Conservation (phyloP, 2,113 vertebrate genomes). For the Rhinopomastus cyanomelas region DNA sequence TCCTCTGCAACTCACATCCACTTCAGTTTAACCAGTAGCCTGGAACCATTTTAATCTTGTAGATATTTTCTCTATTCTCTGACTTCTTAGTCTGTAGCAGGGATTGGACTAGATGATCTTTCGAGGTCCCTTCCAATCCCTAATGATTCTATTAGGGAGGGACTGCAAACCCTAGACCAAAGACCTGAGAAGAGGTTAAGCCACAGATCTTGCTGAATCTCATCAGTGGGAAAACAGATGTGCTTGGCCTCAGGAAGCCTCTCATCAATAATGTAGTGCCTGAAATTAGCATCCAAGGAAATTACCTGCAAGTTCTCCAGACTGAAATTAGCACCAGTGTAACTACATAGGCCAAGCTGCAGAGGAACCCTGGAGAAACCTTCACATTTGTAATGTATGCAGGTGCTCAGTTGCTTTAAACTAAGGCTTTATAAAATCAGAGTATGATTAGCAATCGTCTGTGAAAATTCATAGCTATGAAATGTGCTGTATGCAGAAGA, state of each 20-base stretch:
- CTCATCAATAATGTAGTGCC: neutral
- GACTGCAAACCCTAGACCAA: neutral
- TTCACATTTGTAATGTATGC: neutral
- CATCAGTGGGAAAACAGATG: neutral
- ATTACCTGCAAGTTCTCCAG: neutral
- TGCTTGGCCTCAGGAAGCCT: neutral
- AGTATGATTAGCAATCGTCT: neutral
- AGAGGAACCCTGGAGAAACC: neutral
- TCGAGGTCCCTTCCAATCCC: no score
- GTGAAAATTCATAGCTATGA: neutral
- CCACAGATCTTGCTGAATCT: neutral
- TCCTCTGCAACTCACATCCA: neutral
- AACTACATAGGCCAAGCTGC: neutral
- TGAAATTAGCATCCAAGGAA: neutral
- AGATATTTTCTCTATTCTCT: neutral
- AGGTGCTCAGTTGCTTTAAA: neutral
- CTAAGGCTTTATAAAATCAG: neutral
- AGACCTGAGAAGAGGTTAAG: neutral
- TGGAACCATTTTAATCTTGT: neutral
- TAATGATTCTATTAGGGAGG: neutral
- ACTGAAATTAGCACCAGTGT: neutral
- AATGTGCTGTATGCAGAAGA: neutral
- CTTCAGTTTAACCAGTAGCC: neutral
- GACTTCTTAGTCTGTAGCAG: neutral
- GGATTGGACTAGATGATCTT: no score